Conservation (phyloP, 1,140 invertebrate genomes). For the Sitophilus oryzae region DNA sequence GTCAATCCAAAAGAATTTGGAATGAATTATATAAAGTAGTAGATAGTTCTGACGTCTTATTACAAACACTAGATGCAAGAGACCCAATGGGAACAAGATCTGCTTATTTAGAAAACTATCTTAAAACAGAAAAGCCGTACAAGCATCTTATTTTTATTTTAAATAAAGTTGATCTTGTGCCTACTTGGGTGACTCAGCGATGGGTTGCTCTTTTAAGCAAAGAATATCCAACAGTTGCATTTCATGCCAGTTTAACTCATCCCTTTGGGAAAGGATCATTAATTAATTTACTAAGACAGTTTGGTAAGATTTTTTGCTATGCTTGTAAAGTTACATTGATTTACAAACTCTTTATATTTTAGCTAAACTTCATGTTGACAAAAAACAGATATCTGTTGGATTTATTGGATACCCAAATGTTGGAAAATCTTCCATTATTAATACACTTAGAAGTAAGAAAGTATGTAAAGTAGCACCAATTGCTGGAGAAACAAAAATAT, state of each 20-base stretch:
- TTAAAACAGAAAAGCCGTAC: slow-evolving; percentile 85
- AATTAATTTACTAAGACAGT: slow-evolving; percentile 93
- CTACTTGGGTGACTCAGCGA: slow-evolving; percentile 93
- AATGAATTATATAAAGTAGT: slow-evolving; percentile 99
- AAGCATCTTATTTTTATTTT: slow-evolving; percentile 93
- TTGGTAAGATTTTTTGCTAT: slow-evolving; percentile 59
- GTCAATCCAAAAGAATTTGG: slow-evolving; percentile 97
- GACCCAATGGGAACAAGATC: slow-evolving; percentile 95
- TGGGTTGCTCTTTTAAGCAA: slow-evolving; percentile 91
- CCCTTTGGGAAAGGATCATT: slow-evolving; percentile 98
- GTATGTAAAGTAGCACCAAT: slow-evolving; percentile 98
- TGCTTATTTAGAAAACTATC: slow-evolving; percentile 84
- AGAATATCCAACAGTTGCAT: slow-evolving; percentile 97
- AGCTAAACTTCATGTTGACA: slow-evolving; percentile 83
- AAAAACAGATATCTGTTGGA: slow-evolving; percentile 98
- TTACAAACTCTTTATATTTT: slow-evolving; percentile 20
- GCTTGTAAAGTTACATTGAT: slow-evolving; percentile 3
- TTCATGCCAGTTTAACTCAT: slow-evolving; percentile 96
- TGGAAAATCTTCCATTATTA: slow-evolving; percentile 98
- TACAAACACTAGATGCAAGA: slow-evolving; percentile 90
- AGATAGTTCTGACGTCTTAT: slow-evolving; percentile 95
- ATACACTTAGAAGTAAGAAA: slow-evolving; percentile 89
- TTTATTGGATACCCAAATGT: slow-evolving; percentile 99
- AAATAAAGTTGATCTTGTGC: slow-evolving; percentile 94
- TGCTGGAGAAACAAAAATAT: slow-evolving; percentile 98